A percentile compares a stretch with the other conserved stretches of the same genome.
Evolutionary conservation across 2,113 vertebrate genomes (phyloP).

Genomic region (Carassius carassius): DNA sequence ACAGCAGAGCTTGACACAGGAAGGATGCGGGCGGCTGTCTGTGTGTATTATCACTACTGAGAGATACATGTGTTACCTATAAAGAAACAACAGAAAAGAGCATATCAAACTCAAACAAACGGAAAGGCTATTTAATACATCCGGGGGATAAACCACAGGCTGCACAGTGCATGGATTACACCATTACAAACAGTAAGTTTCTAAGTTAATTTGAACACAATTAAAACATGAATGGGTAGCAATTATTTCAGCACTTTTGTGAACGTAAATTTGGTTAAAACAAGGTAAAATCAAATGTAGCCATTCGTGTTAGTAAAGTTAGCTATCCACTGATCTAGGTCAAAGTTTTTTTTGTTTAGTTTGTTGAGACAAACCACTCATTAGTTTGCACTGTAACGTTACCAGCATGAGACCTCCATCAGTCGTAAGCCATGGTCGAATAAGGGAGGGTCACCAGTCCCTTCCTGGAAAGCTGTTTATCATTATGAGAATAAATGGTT

Average conservation of each 20-base stretch:
- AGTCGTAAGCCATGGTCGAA: not conserved
- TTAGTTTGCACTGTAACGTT: not conserved
- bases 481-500: not conserved
- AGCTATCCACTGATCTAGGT: not conserved
- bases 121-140: not conserved
- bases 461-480: not conserved
- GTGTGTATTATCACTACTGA: not conserved
- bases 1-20: slow-evolving; percentile 30
- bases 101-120: not conserved
- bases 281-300: no score
- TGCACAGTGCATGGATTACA: slow-evolving; percentile 7
- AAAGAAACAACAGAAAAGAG: not conserved
- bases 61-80: not conserved
- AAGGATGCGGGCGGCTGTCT: slow-evolving; percentile 48
- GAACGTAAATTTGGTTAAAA: not conserved
- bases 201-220: not conserved
- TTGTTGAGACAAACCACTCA: not conserved
- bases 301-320: not conserved
- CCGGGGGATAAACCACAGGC: not conserved
- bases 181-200: slow-evolving; percentile 9
- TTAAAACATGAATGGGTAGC: not conserved
- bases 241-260: not conserved
- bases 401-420: not conserved
- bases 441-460: not conserved
- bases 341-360: not conserved